Percentiles rank a stretch among this genome's conserved stretches.
These are phyloP conservation scores for Acleris sparsana DNA, from an alignment of 2,888 invertebrate genomes.

Conservation along the genomic window DNA sequence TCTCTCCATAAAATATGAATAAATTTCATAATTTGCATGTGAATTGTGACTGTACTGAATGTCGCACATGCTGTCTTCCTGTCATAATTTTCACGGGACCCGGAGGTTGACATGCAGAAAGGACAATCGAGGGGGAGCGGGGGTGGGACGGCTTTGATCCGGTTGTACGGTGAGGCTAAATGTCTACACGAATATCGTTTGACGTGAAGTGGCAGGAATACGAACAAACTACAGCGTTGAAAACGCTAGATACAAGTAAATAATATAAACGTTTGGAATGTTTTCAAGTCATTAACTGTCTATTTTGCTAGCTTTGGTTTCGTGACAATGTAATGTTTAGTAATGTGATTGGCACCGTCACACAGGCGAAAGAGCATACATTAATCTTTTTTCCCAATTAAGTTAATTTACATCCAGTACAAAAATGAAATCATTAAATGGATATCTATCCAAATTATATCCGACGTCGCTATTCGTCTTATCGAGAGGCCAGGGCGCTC, in stretches of 20 bases:
- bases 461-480: conserved; percentile 14
- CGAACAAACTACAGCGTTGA: no score
- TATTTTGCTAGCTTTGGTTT: no score
- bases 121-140: conserved; percentile 16
- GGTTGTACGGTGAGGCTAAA: conserved; percentile 26
- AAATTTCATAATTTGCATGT: conserved; percentile 30
- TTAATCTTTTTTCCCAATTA: background rate
- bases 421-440: conserved; percentile 4
- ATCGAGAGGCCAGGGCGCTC: conserved; percentile 21
- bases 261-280: no score
- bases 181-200: conserved; percentile 20
- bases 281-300: no score
- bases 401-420: background rate
- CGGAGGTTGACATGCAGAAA: conserved; percentile 16
- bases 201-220: conserved; percentile 2
- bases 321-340: no score
- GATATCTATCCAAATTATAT: conserved; percentile 8
- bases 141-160: conserved; percentile 30
- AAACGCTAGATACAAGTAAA: no score
- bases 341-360: no score
- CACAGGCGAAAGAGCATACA: background rate
- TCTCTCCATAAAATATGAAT: conserved; percentile 20
- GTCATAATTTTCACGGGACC: conserved; percentile 30
- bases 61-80: conserved; percentile 23
- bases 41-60: conserved; percentile 33